Evolutionary conservation across 1,140 invertebrate species (phyloP), one percentile per base, ranked within the genome.

Genomic region (Archivesica marissinica): DNA sequence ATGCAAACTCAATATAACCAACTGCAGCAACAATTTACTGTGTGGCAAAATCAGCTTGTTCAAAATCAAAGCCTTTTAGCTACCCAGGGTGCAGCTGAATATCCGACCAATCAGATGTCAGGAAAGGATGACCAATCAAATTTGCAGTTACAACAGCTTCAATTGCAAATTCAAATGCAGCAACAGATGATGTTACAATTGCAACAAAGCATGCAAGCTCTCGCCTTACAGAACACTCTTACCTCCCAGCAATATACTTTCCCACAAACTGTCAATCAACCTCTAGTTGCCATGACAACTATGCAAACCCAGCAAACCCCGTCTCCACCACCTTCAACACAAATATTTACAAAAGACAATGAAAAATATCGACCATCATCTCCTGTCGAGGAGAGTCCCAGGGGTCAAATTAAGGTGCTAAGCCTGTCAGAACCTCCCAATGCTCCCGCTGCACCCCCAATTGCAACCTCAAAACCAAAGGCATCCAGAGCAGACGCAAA

Each of bases 1-100:
- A 41, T 88, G 17, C 28, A 87, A 56, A 75, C 83, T 13, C 90
- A 90, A 66, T 89, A 90, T 74, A 56, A 86, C 25, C 74, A 85
- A 4, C 80, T 92, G 35, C 86, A 92, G 68, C 52, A 88, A 30
- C 90, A 92, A 64, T 86, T 91, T 30, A 25, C 75, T 15, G 59
- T 87, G 54, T 92, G 92, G 92, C 89, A 92, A 52, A 61, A 88
- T 38, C 92, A 92, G 82, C 79, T 92, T 25, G 44, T 81, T 66
- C 79, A 89, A 44, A 92, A 92, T 77, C 88, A 92, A 79, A 85
- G 70, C 41, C 56, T 92, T 11, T 84, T 92, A 44, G 79, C 89
- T 13, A 68, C 74, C 7, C 82, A 87, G 28, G 41, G 47, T 23
- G 35, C 74, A 13, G 20, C 66, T 47, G 79, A 82, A 6, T 30